Conservation (phyloP, 1,140 invertebrate genomes). For the Caenorhabditis latens region DNA sequence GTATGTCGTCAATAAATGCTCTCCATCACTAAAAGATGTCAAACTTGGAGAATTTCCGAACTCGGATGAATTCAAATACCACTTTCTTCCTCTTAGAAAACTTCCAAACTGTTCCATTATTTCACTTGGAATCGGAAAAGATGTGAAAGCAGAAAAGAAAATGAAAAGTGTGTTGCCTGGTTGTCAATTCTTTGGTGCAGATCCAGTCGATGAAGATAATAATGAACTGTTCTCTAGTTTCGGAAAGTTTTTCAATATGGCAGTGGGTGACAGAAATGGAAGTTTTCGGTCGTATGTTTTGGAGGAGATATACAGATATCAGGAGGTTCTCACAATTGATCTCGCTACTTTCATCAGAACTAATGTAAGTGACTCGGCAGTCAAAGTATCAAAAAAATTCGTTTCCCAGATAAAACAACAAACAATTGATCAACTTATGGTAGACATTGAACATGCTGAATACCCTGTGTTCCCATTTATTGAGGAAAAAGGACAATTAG, state of each 20-base stretch:
- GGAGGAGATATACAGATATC: constrained; percentile 61
- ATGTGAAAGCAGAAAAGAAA: constrained; percentile 56
- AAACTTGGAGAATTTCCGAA: constrained; percentile 46
- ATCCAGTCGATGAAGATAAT: constrained; percentile 60
- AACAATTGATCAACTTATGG: constrained; percentile 58
- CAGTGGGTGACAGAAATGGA: constrained; percentile 58
- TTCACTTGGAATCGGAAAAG: constrained; percentile 62
- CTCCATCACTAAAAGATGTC: background rate
- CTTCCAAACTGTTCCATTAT: constrained; percentile 55
- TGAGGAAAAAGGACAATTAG: constrained; percentile 41
- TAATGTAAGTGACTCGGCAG: background rate
- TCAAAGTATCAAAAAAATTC: background rate
- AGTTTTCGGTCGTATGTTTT: constrained; percentile 57
- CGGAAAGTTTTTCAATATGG: constrained; percentile 58
- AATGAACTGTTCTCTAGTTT: constrained; percentile 52
- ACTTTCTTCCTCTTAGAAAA: constrained; percentile 24
- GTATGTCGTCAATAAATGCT: constrained; percentile 57
- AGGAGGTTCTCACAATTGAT: constrained; percentile 55
- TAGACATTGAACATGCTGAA: constrained; percentile 61
- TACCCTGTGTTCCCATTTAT: constrained; percentile 57
- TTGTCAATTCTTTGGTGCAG: constrained; percentile 56
- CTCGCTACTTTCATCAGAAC: constrained; percentile 57
- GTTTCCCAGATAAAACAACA: background rate
- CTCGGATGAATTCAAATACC: constrained; percentile 54
- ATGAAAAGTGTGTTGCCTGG: constrained; percentile 56